A percentile compares a stretch with the other conserved stretches of the same genome.
These are phyloP conservation scores for Epizoanthus illoricatus DNA, from an alignment of 92 coral and sea anemone species.

Conservation along the genomic window DNA sequence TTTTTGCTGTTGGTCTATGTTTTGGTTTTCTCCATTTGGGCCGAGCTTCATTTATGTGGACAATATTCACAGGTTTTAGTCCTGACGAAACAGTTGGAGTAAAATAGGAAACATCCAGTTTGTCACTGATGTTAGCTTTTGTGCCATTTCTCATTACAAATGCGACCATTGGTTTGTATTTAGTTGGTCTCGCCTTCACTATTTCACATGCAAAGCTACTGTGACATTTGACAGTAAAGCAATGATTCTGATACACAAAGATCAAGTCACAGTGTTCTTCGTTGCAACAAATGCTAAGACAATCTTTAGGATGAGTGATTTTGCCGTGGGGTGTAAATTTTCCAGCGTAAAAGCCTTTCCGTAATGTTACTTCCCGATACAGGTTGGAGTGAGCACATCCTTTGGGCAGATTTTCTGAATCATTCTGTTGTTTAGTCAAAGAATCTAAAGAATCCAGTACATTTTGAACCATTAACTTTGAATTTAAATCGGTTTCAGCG, in stretches of 20 bases:
- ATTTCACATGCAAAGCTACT: conserved; percentile 86
- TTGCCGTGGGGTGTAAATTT: conserved; percentile 76
- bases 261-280: conserved; percentile 78
- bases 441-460: conserved; percentile 55
- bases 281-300: conserved; percentile 77
- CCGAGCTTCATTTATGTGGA: conserved; percentile 60
- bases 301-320: conserved; percentile 65
- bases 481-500: background rate
- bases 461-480: conserved; percentile 45
- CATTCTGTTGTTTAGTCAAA: conserved; percentile 12
- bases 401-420: conserved; percentile 11
- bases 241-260: conserved; percentile 81
- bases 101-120: conserved; percentile 31
- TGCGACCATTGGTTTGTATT: conserved; percentile 75
- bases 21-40: conserved; percentile 1
- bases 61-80: conserved; percentile 58
- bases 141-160: conserved; percentile 74
- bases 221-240: conserved; percentile 85
- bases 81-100: conserved; percentile 18
- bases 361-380: conserved; percentile 81
- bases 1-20: conserved; percentile 3
- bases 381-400: conserved; percentile 69
- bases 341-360: conserved; percentile 88
- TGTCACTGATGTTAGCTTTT: conserved; percentile 41
- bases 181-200: conserved; percentile 72